Percentiles rank a stretch among this genome's conserved stretches.
These are phyloP conservation scores for Lycodopsis pacificus DNA, from an alignment of 2,797 vertebrate species.

Conservation along the genomic window DNA sequence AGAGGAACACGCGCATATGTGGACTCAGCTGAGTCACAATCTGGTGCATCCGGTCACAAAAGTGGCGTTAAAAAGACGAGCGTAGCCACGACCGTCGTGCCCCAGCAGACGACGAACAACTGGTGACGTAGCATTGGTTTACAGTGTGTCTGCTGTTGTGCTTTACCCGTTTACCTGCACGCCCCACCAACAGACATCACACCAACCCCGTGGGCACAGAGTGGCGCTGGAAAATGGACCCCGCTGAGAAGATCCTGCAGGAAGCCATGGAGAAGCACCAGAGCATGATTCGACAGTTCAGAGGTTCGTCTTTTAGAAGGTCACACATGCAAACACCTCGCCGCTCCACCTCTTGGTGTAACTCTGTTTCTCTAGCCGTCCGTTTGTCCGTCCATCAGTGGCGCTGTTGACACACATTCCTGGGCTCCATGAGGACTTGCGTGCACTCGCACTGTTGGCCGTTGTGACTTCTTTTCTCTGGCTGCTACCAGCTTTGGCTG, in stretches of 20 bases:
- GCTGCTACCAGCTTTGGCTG: constrained; percentile 26
- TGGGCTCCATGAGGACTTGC: constrained; percentile 4
- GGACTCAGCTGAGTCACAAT: not conserved
- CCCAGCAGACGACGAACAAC: not conserved
- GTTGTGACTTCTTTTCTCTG: constrained; percentile 25
- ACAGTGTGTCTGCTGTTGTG: constrained; percentile 11
- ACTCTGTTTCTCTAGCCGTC: not conserved
- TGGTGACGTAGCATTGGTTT: not conserved
- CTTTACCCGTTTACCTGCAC: not conserved
- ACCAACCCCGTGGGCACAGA: constrained; percentile 97
- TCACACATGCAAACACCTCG: not conserved
- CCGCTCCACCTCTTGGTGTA: not conserved
- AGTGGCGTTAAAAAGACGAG: not conserved
- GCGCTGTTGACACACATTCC: not conserved
- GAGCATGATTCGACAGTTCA: constrained; percentile 94
- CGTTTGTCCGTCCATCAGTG: not conserved
- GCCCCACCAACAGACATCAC: constrained; percentile 87
- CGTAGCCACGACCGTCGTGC: not conserved
- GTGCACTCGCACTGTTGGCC: constrained; percentile 4
- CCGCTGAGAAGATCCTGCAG: constrained; percentile 90
- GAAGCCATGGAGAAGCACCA: constrained; percentile 92
- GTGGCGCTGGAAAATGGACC: constrained; percentile 97
- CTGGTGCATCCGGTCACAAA: too few species aligned
- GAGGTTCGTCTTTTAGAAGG: constrained; percentile 83
- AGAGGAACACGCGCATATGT: not conserved